Evolutionary conservation across 2,888 invertebrate genomes (phyloP), one percentile per base, ranked within the genome.

Genomic region (Leptinotarsa tumamoca): DNA sequence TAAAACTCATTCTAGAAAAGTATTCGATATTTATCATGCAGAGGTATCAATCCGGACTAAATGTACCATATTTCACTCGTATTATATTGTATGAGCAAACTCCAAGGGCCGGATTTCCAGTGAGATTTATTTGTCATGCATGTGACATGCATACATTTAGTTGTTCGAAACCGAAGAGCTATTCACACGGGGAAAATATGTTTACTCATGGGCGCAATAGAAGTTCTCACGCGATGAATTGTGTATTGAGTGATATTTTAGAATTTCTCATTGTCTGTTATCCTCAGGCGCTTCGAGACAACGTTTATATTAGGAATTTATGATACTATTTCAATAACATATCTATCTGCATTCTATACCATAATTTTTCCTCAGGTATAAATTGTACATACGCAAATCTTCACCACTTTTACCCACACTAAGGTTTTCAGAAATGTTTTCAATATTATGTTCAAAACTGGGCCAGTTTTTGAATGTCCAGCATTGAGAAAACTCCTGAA

Each of bases 71-170:
- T 63, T 63, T 63, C 63, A 63, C 33, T 63, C 63, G 0, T n/a
- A 33, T 43, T 43, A 63, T 63, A 63, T 33, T 43, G 63, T 63
- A 23, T 58, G 21, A 63, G 63, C n/a, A 13, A 23, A 71, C 10
- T 43, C 18, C 63, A 71, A 61, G 61, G 63, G 50, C 61, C 51
- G 23, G n/a, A 63, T 50, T 71, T 21, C 63, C 71, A 14, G 49
- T 17, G 63, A 63, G 71, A 71, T 71, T 49, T 63, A 49, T 71
- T 50, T 63, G 27, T 51, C 50, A 71, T 61, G 71, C 63, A 71
- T 63, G 61, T 71, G 49, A 63, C 71, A 71, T 58, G 49, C 61
- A 71, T 71, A 63, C 50, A 71, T 71, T 15, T 49, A 63, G 33
- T 71, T 70, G 56, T 43, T 56, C 71, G 49, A 61, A 23, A 71